These are phyloP conservation scores for Blennius ocellaris DNA, from an alignment of 2,113 vertebrate species.

Conservation along the genomic window DNA sequence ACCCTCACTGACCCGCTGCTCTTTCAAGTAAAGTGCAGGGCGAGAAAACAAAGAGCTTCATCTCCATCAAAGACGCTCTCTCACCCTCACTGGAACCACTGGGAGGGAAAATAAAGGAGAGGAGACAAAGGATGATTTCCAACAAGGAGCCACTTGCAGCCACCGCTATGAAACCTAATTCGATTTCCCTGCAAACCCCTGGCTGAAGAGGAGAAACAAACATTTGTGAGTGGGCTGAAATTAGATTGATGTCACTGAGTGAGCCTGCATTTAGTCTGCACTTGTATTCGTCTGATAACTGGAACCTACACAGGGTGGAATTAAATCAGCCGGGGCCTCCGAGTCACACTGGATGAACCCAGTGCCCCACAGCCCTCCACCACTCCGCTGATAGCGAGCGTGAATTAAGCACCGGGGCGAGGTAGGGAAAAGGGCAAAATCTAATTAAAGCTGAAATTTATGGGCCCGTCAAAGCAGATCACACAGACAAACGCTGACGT, in stretches of 20 bases:
- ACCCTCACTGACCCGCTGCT: not conserved
- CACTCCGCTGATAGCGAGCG: conserved; percentile 38
- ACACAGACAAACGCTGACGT: conserved; percentile 26
- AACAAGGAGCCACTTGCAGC: conserved; percentile 12
- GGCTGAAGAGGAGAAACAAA: conserved; percentile 3
- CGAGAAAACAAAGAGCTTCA: no score
- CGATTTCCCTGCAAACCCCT: conserved; percentile 46
- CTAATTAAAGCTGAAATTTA: conserved; percentile 71
- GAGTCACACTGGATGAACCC: conserved; percentile 38
- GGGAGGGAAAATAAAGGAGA: not conserved
- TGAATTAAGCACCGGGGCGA: conserved; percentile 39
- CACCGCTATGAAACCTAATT: conserved; percentile 4
- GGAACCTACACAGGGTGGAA: conserved; percentile 47
- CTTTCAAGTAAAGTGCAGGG: not conserved
- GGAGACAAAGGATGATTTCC: not conserved
- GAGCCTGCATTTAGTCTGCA: conserved; percentile 32
- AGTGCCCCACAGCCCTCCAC: conserved; percentile 15
- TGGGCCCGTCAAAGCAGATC: conserved; percentile 57
- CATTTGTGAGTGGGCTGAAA: conserved; percentile 31
- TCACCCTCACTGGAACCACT: no score
- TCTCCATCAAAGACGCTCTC: no score
- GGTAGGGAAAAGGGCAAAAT: conserved; percentile 57
- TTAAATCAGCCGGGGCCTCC: conserved; percentile 44
- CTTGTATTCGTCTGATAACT: conserved; percentile 37
- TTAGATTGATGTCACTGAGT: conserved; percentile 54